Conservation (phyloP, 2,797 vertebrate species). For the Enteromius afrohamiltoni region DNA sequence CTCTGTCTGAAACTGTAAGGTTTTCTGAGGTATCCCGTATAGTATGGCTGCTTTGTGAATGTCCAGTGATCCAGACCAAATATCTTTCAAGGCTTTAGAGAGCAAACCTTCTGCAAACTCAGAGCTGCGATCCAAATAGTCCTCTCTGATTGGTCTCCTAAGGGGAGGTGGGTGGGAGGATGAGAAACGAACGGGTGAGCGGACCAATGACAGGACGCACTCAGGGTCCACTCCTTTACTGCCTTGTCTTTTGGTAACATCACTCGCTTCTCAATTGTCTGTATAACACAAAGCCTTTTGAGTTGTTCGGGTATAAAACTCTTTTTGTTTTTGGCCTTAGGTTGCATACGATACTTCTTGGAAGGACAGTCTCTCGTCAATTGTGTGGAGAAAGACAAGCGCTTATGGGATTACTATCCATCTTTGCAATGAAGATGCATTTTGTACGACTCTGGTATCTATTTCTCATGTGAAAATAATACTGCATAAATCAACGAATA, state of each 20-base stretch:
- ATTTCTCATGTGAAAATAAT: conserved; percentile 74
- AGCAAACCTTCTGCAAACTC: conserved; percentile 99
- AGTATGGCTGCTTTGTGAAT: conserved; percentile 98
- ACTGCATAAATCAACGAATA: conserved; percentile 55
- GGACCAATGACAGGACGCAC: conserved; percentile 94
- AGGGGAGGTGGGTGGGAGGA: conserved; percentile 89
- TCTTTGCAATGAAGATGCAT: conserved; percentile 79
- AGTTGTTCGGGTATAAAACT: conserved; percentile 70
- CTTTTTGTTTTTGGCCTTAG: conserved; percentile 78
- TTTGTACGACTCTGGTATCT: conserved; percentile 76
- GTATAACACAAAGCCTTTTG: conserved; percentile 86
- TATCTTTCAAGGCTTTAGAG: conserved; percentile 99
- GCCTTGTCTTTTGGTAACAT: conserved; percentile 99
- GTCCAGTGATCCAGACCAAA: conserved; percentile 97
- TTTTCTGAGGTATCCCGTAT: conserved; percentile 99
- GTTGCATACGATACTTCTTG: conserved; percentile 85
- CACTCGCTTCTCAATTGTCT: conserved; percentile 87
- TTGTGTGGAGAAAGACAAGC: conserved; percentile 75
- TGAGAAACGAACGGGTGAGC: conserved; percentile 89
- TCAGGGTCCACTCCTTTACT: conserved; percentile 99
- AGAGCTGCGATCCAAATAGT: conserved; percentile 99
- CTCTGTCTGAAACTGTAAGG: conserved; percentile 92
- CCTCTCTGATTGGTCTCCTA: conserved; percentile 98
- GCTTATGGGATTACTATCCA: conserved; percentile 84
- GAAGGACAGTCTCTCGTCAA: conserved; percentile 82